A percentile compares a stretch with the other conserved stretches of the same genome.
Evolutionary conservation across 1,140 invertebrate species (phyloP).

Genomic region (Microplitis mediator): DNA sequence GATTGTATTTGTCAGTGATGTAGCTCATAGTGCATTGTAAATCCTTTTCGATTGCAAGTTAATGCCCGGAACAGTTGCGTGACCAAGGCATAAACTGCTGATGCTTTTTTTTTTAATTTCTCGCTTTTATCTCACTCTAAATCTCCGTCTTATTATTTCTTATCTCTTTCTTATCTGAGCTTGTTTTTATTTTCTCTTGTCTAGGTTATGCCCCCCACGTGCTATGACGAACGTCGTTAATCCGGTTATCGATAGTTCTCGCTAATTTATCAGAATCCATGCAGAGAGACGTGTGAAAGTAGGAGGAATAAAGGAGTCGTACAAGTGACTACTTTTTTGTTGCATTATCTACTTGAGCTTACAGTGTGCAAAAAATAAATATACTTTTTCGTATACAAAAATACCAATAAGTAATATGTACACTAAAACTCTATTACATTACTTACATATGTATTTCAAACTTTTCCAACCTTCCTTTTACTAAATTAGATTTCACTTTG

Average conservation of each 20-base stretch:
- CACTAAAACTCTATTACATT: background rate
- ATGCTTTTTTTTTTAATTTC: constrained; percentile 25
- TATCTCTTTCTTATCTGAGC: background rate
- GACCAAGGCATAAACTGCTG: constrained; percentile 26
- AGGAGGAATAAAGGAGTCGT: background rate
- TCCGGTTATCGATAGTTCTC: constrained; percentile 29
- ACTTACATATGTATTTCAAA: background rate
- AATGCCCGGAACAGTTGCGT: constrained; percentile 29
- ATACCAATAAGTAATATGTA: background rate
- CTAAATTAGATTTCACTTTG: constrained; percentile 1
- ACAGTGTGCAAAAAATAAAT: constrained; percentile 8
- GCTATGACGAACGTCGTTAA: constrained; percentile 28
- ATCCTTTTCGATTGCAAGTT: constrained; percentile 23
- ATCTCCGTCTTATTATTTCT: background rate
- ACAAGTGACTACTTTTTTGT: constrained; percentile 12
- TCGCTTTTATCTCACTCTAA: background rate
- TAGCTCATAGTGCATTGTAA: constrained; percentile 3
- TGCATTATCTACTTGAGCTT: constrained; percentile 8
- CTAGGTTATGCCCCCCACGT: constrained; percentile 22
- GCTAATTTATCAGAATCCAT: constrained; percentile 24
- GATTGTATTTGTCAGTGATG: background rate
- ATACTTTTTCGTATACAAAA: background rate
- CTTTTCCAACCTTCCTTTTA: background rate
- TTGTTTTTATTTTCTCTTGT: background rate
- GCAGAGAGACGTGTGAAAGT: constrained; percentile 4